These are phyloP conservation scores for Nematolebias whitei DNA, from an alignment of 2,113 vertebrate genomes.

Conservation along the genomic window DNA sequence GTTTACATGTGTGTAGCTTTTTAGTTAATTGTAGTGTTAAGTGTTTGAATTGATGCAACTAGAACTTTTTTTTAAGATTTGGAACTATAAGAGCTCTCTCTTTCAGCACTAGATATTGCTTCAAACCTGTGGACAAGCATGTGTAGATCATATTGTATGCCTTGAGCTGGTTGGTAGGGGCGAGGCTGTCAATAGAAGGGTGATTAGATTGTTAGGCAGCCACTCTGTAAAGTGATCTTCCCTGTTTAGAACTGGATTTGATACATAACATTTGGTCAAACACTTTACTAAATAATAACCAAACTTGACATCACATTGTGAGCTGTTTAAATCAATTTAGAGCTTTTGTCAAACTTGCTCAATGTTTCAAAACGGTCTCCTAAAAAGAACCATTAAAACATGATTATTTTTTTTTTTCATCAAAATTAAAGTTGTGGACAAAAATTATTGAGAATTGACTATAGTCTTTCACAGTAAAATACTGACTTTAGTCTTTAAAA, in stretches of 20 bases:
- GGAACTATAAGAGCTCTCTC: not conserved
- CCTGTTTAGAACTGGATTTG: not conserved
- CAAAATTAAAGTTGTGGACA: no score
- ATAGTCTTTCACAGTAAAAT: not conserved
- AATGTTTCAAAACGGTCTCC: not conserved
- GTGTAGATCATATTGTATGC: conserved; percentile 9
- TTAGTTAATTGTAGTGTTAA: no score
- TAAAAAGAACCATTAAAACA: not conserved
- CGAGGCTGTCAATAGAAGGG: conserved; percentile 6
- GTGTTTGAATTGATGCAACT: no score
- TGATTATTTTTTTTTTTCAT: no score
- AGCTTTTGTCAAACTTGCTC: not conserved
- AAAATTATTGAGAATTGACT: not conserved
- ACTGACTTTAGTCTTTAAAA: not conserved
- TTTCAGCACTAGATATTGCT: not conserved
- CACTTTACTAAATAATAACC: not conserved
- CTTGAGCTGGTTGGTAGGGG: no score
- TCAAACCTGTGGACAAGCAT: not conserved
- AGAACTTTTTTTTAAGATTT: not conserved
- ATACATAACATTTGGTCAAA: not conserved
- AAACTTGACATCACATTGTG: conserved; percentile 4
- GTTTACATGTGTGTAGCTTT: no score
- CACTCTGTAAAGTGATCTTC: not conserved
- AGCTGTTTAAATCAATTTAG: not conserved
- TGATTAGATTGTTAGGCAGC: conserved; percentile 1